phyloP scores from a whole-genome alignment of 2,797 vertebrate species.

The Florisuga fusca region DNA sequence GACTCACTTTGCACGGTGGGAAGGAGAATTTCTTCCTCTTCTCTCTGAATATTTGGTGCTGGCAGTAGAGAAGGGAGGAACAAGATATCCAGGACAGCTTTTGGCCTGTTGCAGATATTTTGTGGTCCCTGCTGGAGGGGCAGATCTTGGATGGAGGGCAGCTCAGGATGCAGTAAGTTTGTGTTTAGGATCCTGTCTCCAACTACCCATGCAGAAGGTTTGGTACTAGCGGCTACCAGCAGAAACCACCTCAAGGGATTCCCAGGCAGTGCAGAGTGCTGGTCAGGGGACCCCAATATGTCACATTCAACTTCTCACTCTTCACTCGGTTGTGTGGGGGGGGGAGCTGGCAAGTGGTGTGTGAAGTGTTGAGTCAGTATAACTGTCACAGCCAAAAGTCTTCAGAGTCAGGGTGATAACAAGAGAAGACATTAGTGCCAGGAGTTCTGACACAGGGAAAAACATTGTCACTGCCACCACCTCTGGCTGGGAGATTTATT shows the following conservation, averaged over 20 bases:
- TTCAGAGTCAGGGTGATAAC: constrained; percentile 53
- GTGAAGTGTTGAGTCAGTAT: constrained; percentile 41
- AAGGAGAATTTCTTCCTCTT: background rate
- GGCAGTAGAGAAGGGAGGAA: background rate
- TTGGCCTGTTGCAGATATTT: background rate
- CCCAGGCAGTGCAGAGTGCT: background rate
- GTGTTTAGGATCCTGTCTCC: background rate
- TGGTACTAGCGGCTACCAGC: rapidly evolving
- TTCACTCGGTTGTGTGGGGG: background rate
- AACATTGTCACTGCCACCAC: constrained; percentile 55
- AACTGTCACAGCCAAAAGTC: constrained; percentile 46
- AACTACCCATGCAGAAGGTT: background rate
- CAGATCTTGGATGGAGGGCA: background rate
- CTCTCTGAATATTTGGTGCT: background rate
- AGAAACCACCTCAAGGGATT: constrained; percentile 12
- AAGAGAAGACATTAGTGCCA: constrained; percentile 36
- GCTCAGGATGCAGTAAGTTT: background rate
- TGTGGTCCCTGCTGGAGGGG: background rate
- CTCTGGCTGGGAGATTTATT: constrained; percentile 59
- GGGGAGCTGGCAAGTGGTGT: background rate
- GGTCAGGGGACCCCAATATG: constrained; percentile 14
- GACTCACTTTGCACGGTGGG: background rate
- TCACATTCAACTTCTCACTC: constrained; percentile 48
- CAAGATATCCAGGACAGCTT: background rate
- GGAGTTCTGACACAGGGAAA: constrained; percentile 52